Evolutionary conservation across 2,113 vertebrate genomes (phyloP).

Genomic region (Microcebus ravelobensis): DNA sequence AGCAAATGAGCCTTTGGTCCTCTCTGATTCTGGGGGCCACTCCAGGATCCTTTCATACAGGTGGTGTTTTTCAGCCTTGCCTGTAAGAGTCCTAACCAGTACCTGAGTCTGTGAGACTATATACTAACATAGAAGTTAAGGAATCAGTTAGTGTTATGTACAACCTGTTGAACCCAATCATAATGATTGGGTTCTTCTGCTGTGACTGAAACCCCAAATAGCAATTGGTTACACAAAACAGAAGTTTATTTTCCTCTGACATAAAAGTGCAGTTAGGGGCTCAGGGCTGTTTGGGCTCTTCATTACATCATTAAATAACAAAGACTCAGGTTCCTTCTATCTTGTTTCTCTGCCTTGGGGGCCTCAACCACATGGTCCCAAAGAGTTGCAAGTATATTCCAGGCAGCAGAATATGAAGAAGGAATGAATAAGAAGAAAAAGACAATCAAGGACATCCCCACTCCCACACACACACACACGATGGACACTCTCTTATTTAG

Average conservation of each 20-base stretch:
- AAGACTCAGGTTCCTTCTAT: neutral
- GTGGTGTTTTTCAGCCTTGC: neutral
- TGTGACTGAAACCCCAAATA: constrained; percentile 10
- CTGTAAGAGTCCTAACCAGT: neutral
- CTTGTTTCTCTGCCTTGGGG: neutral
- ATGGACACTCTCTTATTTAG: neutral
- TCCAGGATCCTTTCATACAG: neutral
- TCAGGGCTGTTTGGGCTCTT: neutral
- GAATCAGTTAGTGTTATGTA: neutral
- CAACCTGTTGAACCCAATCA: neutral
- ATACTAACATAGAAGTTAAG: neutral
- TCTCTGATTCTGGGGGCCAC: neutral
- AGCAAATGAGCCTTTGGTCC: neutral
- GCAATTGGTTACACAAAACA: neutral
- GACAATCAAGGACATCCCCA: neutral
- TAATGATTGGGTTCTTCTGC: neutral
- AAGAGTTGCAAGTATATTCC: neutral
- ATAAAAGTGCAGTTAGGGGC: neutral
- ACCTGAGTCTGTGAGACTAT: neutral
- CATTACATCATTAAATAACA: neutral
- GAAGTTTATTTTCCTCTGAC: neutral
- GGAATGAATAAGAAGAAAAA: neutral
- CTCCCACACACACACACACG: neutral
- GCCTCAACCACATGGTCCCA: neutral
- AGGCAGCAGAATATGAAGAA: neutral